A percentile compares a stretch with the other conserved stretches of the same genome.
phyloP scores from a whole-genome alignment of 92 coral and sea anemone species.

The Porites divaricata region DNA sequence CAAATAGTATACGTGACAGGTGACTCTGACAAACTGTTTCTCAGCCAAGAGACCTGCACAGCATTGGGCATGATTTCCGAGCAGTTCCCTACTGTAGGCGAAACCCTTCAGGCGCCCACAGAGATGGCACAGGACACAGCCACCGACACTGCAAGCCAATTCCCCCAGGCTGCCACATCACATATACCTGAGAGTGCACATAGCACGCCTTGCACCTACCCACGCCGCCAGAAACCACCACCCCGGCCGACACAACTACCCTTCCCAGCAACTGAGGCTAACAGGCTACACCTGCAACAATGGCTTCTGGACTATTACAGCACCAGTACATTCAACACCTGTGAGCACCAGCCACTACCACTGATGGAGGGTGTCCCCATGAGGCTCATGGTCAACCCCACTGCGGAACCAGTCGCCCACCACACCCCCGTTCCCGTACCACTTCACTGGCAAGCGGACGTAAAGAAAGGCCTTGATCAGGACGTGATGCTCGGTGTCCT shows the following conservation, averaged over 20 bases:
- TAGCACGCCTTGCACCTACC: constrained; percentile 26
- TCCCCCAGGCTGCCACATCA: too few species aligned
- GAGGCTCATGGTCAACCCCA: constrained; percentile 62
- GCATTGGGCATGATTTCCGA: too few species aligned
- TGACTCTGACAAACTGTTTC: too few species aligned
- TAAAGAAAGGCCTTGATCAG: constrained; percentile 37
- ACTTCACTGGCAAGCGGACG: constrained; percentile 36
- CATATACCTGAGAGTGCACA: too few species aligned
- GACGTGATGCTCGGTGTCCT: constrained; percentile 36
- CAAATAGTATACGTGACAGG: too few species aligned
- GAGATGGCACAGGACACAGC: too few species aligned
- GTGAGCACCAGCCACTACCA: constrained; percentile 70
- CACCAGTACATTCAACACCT: constrained; percentile 73
- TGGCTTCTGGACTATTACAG: constrained; percentile 69
- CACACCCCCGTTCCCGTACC: constrained; percentile 65
- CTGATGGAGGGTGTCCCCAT: constrained; percentile 58
- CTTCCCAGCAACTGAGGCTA: constrained; percentile 50
- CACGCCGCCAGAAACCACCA: constrained; percentile 49
- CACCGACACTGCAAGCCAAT: too few species aligned
- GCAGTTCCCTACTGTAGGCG: too few species aligned
- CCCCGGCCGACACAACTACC: constrained; percentile 53
- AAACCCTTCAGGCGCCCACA: too few species aligned
- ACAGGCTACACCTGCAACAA: constrained; percentile 44
- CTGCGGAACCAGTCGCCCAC: constrained; percentile 62
- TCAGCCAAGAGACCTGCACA: too few species aligned